Evolutionary conservation across 2,113 vertebrate species (phyloP).

Genomic region (Catagonus wagneri): DNA sequence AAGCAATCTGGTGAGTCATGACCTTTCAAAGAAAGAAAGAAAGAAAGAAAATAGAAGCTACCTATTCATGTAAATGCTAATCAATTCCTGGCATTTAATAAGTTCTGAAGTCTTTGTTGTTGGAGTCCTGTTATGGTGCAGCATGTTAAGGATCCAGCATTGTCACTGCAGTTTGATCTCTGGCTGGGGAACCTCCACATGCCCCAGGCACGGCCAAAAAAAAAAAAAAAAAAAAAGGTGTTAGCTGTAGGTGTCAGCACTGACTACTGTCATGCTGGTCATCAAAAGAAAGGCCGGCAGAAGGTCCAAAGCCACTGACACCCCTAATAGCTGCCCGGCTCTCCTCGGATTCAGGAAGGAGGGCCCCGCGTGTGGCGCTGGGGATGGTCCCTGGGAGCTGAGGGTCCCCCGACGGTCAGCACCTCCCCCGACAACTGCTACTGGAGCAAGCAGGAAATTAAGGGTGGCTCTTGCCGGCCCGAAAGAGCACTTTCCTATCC

Average conservation of each 20-base stretch:
- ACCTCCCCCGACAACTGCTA: neutral
- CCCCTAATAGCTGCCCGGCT: neutral
- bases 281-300: neutral
- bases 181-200: no score
- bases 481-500: conserved; percentile 85
- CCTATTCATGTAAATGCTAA: neutral
- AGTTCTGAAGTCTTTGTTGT: neutral
- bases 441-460: conserved; percentile 45
- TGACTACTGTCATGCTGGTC: neutral
- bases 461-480: conserved; percentile 67
- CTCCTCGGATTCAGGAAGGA: neutral
- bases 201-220: no score
- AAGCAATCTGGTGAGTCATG: neutral
- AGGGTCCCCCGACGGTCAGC: neutral
- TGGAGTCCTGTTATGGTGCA: no score
- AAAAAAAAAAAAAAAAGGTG: neutral
- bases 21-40: neutral
- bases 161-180: no score
- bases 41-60: neutral
- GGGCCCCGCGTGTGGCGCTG: neutral
- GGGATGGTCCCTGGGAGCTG: accelerated
- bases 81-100: neutral
- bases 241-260: neutral
- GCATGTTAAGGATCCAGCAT: no score
- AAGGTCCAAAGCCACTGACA: no score